A percentile compares a stretch with the other conserved stretches of the same genome.
phyloP scores from a whole-genome alignment of 1,140 invertebrate genomes.

The Trichonephila clavata region DNA sequence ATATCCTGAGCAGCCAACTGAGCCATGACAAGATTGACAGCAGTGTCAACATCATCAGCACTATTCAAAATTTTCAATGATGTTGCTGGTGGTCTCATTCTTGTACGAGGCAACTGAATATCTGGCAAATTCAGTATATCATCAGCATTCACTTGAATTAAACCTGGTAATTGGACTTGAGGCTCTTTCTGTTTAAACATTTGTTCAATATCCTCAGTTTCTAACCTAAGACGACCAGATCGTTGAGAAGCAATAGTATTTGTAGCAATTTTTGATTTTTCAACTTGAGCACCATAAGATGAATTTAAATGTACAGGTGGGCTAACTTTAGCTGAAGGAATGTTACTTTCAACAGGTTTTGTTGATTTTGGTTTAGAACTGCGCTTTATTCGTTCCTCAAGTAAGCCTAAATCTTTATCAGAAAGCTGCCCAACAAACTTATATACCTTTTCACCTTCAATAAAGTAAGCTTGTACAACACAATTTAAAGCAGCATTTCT shows the following conservation, averaged over 20 bases:
- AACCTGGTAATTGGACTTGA: conserved; percentile 80
- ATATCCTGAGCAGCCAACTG: conserved; percentile 87
- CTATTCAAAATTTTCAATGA: conserved; percentile 79
- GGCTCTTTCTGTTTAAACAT: conserved; percentile 72
- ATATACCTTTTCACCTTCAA: conserved; percentile 94
- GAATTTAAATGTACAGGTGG: conserved; percentile 43
- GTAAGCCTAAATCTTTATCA: conserved; percentile 95
- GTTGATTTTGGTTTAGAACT: conserved; percentile 83
- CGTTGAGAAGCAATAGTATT: neutral
- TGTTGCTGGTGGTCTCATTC: conserved; percentile 80
- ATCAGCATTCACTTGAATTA: conserved; percentile 82
- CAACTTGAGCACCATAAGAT: conserved; percentile 25
- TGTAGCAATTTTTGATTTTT: conserved; percentile 25
- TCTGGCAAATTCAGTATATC: conserved; percentile 80
- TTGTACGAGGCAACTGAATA: conserved; percentile 80
- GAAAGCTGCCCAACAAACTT: conserved; percentile 95
- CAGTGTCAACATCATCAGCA: conserved; percentile 80
- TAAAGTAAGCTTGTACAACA: conserved; percentile 93
- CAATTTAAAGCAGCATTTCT: conserved; percentile 97
- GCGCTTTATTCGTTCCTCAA: conserved; percentile 97
- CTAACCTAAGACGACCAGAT: conserved; percentile 79
- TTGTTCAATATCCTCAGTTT: conserved; percentile 80
- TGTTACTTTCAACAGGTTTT: conserved; percentile 83
- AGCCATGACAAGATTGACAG: conserved; percentile 81
- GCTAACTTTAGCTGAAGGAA: conserved; percentile 58